A percentile compares a stretch with the other conserved stretches of the same genome.
These are phyloP conservation scores for Ondatra zibethicus DNA, from an alignment of 2,113 vertebrate genomes.

Conservation along the genomic window DNA sequence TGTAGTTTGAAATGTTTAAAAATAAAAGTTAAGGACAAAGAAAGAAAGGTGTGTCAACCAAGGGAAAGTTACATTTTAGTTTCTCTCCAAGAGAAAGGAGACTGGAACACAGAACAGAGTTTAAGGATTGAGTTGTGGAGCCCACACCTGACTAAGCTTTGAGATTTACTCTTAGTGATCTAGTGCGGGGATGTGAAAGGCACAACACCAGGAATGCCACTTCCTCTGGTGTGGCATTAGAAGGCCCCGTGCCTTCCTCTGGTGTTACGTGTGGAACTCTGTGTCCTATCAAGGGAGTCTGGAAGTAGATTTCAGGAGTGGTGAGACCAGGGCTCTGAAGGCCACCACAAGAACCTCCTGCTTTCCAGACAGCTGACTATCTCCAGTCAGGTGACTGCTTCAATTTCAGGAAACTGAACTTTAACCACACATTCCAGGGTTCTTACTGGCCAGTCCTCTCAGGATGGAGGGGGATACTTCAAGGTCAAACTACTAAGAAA, in stretches of 20 bases:
- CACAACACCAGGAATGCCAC: background rate
- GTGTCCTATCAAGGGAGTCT: background rate
- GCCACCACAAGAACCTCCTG: background rate
- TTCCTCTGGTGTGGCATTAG: background rate
- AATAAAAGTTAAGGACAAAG: background rate
- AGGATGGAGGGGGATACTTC: background rate
- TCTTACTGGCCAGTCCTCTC: background rate
- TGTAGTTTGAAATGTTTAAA: background rate
- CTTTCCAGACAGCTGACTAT: conserved; percentile 59
- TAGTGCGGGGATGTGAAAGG: background rate
- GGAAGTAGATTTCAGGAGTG: background rate
- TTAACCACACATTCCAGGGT: conserved; percentile 63
- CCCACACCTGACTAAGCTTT: background rate
- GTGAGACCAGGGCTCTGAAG: background rate
- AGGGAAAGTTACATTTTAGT: background rate
- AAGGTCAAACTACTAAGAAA: conserved; percentile 27
- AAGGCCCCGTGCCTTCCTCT: background rate
- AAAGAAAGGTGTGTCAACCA: background rate
- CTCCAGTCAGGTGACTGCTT: conserved; percentile 56
- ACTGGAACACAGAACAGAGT: background rate
- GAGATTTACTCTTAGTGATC: background rate
- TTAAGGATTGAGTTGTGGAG: background rate
- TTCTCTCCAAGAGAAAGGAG: background rate
- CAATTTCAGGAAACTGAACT: conserved; percentile 42
- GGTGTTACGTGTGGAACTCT: background rate